Evolutionary conservation across 2,797 vertebrate genomes (phyloP).

Genomic region (Arnoldichthys spilopterus): DNA sequence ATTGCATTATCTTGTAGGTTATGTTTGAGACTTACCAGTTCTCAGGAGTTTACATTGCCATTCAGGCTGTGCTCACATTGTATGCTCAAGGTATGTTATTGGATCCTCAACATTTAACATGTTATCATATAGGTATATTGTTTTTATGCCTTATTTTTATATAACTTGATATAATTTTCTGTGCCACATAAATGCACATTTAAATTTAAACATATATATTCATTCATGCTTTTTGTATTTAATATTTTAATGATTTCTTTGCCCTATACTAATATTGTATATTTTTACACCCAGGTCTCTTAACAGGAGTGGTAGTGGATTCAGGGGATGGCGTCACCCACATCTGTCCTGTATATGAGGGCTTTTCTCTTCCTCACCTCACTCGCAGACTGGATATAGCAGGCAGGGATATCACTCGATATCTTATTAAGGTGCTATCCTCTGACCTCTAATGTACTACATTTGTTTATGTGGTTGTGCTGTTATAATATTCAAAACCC

Average conservation of each 20-base stretch:
- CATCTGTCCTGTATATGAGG: conserved; percentile 89
- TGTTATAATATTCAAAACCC: neutral
- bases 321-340: conserved; percentile 89
- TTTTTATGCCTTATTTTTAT: neutral
- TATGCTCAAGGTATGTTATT: conserved; percentile 87
- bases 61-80: conserved; percentile 89
- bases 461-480: no score
- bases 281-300: conserved; percentile 71
- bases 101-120: neutral
- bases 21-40: conserved; percentile 94
- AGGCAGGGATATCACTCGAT: conserved; percentile 88
- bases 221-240: no score
- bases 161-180: neutral
- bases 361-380: conserved; percentile 88
- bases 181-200: neutral
- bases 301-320: conserved; percentile 89
- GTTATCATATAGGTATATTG: neutral
- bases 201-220: neutral
- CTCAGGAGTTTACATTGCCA: conserved; percentile 88
- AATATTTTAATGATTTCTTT: neutral
- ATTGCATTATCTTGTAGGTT: conserved; percentile 72
- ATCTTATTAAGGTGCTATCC: conserved; percentile 84
- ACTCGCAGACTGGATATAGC: conserved; percentile 88
- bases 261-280: neutral
- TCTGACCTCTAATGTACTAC: neutral